These are phyloP conservation scores for Geotrupes spiniger DNA, from an alignment of 2,888 invertebrate genomes.

Conservation along the genomic window DNA sequence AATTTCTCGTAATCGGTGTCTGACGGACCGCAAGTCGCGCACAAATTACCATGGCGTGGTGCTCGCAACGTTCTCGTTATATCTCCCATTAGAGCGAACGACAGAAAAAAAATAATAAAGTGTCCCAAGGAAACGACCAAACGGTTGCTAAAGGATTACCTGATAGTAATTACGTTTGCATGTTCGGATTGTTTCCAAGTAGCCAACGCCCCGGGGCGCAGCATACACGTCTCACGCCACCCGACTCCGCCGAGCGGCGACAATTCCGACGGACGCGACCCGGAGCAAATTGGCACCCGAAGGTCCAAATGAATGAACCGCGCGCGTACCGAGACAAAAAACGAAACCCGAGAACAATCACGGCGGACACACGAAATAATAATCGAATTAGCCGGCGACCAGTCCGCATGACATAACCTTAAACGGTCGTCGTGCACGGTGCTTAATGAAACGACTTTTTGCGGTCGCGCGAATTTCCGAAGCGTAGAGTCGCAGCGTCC, in stretches of 20 bases:
- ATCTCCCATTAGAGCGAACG: too few species aligned
- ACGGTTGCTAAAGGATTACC: conserved; percentile 35
- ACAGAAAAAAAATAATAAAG: too few species aligned
- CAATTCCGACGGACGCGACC: too few species aligned
- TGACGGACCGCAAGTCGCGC: too few species aligned
- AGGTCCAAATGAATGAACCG: too few species aligned
- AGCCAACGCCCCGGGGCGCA: conserved; percentile 35
- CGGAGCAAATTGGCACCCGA: too few species aligned
- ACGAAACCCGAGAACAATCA: conserved; percentile 19
- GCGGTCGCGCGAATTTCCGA: conserved; percentile 33
- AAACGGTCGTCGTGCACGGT: conserved; percentile 43
- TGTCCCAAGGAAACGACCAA: conserved; percentile 35
- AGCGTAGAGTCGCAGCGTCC: too few species aligned
- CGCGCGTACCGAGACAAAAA: conserved; percentile 8
- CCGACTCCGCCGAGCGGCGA: too few species aligned
- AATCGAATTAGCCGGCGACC: conserved; percentile 28
- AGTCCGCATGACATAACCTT: conserved; percentile 42
- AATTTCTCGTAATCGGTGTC: too few species aligned
- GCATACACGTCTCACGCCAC: not conserved
- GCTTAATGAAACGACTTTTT: conserved; percentile 47
- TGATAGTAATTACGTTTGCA: conserved; percentile 39
- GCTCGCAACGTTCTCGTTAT: too few species aligned
- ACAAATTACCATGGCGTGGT: too few species aligned
- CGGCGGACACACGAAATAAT: conserved; percentile 20
- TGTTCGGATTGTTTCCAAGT: conserved; percentile 40